Conservation (phyloP, 2,113 vertebrate species). For the Gallinago media region DNA sequence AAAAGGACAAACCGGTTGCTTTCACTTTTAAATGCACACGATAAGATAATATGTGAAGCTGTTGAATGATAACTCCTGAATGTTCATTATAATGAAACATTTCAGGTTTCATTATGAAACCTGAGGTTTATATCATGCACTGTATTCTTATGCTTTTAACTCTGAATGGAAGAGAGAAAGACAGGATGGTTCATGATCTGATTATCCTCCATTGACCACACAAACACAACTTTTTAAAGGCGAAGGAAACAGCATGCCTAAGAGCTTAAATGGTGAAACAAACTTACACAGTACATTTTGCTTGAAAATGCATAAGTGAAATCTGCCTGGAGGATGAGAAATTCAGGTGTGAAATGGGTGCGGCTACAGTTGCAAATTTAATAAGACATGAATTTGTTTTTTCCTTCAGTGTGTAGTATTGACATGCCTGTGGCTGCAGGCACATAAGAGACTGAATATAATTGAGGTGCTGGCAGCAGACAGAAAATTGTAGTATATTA, state of each 20-base stretch:
- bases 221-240: background rate
- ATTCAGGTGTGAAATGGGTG: slow-evolving; percentile 75
- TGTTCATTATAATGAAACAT: slow-evolving; percentile 38
- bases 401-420: slow-evolving; percentile 66
- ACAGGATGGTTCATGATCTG: background rate
- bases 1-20: background rate
- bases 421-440: slow-evolving; percentile 76
- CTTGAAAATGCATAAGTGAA: background rate
- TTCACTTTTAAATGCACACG: background rate
- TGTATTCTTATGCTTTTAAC: background rate
- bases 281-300: background rate
- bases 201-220: background rate
- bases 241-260: slow-evolving; percentile 3
- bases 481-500: slow-evolving; percentile 45
- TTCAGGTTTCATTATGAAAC: too few species aligned
- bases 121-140: background rate
- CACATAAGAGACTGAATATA: slow-evolving; percentile 48
- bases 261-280: slow-evolving; percentile 23
- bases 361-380: slow-evolving; percentile 74
- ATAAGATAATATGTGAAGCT: background rate
- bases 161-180: background rate
- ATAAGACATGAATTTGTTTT: slow-evolving; percentile 57
- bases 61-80: background rate
- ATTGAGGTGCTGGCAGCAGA: slow-evolving; percentile 61
- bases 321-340: slow-evolving; percentile 70